phyloP scores from a whole-genome alignment of 2,888 invertebrate genomes.

The Pseudeuparius sepicola region DNA sequence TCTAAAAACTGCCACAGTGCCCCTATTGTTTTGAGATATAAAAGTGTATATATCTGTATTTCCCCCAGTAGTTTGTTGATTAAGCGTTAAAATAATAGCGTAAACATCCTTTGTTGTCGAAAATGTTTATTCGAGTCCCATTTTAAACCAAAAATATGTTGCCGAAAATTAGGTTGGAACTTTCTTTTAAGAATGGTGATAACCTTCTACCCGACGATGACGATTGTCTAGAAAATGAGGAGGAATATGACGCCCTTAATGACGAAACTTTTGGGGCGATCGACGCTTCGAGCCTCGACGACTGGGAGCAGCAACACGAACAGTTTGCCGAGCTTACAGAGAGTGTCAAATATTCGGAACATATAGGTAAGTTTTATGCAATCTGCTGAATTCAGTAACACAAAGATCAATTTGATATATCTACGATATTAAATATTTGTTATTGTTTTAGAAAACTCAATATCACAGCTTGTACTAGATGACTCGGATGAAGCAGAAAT shows the following conservation, averaged over 20 bases:
- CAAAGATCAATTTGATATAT: too few species aligned
- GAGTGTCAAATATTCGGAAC: constrained; percentile 36
- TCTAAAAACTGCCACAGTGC: too few species aligned
- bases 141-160: too few species aligned
- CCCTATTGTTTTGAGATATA: too few species aligned
- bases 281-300: constrained; percentile 42
- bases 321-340: constrained; percentile 54
- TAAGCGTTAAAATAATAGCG: too few species aligned
- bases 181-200: constrained; percentile 32
- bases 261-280: constrained; percentile 86
- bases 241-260: constrained; percentile 84
- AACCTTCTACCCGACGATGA: constrained; percentile 45
- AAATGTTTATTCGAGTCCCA: too few species aligned
- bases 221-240: constrained; percentile 50
- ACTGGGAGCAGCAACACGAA: constrained; percentile 67
- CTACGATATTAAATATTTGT: too few species aligned
- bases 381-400: too few species aligned
- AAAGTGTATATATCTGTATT: too few species aligned
- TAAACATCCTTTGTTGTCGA: too few species aligned
- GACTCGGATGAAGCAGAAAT: constrained; percentile 24
- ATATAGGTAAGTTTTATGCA: constrained; percentile 30
- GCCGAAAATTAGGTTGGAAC: too few species aligned
- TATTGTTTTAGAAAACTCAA: constrained; percentile 31
- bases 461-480: constrained; percentile 30
- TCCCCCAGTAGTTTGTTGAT: too few species aligned